A percentile compares a stretch with the other conserved stretches of the same genome.
Evolutionary conservation across 2,113 vertebrate species (phyloP).

Genomic region (Polypterus senegalus): DNA sequence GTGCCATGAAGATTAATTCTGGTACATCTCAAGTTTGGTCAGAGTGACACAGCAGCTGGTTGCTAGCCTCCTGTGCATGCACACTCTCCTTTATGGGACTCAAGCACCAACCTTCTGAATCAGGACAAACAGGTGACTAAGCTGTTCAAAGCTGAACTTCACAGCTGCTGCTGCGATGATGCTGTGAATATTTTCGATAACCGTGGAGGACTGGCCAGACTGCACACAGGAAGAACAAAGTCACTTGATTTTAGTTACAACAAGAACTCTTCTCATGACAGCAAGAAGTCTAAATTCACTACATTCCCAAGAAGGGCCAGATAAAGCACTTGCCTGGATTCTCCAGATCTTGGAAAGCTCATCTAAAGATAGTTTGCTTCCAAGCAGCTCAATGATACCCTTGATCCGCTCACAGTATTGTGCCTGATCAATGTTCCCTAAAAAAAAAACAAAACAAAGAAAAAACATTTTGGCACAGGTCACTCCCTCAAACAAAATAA

Average conservation of each 20-base stretch:
- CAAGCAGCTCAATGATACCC: slow-evolving; percentile 95
- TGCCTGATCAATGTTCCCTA: slow-evolving; percentile 96
- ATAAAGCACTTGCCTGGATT: slow-evolving; percentile 72
- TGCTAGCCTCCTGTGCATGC: too few species aligned
- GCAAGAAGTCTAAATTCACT: too few species aligned
- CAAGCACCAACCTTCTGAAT: slow-evolving; percentile 80
- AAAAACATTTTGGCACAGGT: slow-evolving; percentile 2
- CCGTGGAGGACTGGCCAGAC: slow-evolving; percentile 93
- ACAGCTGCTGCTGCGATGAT: slow-evolving; percentile 94
- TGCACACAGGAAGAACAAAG: slow-evolving; percentile 32
- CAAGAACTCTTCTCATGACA: too few species aligned
- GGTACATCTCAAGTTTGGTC: too few species aligned
- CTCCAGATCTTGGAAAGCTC: slow-evolving; percentile 96
- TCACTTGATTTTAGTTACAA: too few species aligned
- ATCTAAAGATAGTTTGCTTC: slow-evolving; percentile 92
- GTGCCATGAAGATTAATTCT: too few species aligned
- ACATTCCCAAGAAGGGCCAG: background rate
- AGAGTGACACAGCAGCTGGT: too few species aligned
- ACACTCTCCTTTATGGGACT: background rate
- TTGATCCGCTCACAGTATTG: slow-evolving; percentile 98
- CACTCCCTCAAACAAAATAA: background rate
- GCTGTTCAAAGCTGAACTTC: slow-evolving; percentile 92
- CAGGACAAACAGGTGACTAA: slow-evolving; percentile 90
- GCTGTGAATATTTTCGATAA: slow-evolving; percentile 96
- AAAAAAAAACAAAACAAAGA: slow-evolving; percentile 15